Percentiles rank a stretch among this genome's conserved stretches.
phyloP scores from a whole-genome alignment of 2,797 vertebrate species.

The Urophycis tenuis region DNA sequence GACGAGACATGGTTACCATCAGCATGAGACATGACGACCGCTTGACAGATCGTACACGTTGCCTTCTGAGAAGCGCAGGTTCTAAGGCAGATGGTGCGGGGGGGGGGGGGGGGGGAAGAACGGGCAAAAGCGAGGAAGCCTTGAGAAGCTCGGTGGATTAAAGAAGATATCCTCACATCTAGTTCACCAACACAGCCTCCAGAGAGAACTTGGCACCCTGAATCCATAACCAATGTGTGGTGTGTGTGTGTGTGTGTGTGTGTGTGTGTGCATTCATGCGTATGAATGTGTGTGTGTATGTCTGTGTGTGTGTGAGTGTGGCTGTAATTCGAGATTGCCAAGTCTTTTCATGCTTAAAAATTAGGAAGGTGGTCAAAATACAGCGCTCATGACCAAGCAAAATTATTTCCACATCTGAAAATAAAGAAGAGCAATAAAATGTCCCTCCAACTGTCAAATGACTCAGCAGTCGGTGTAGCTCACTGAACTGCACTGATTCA shows the following conservation, averaged over 20 bases:
- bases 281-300: neutral
- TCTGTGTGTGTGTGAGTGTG: constrained; percentile 6
- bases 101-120: no score
- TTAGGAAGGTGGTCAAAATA: constrained; percentile 30
- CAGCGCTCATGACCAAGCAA: constrained; percentile 32
- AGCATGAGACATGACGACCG: neutral
- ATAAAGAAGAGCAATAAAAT: constrained; percentile 33
- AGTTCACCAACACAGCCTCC: constrained; percentile 14
- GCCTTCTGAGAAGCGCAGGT: neutral
- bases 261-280: constrained; percentile 11
- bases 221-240: neutral
- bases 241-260: constrained; percentile 5
- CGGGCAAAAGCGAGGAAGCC: neutral
- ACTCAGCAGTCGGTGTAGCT: constrained; percentile 29
- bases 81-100: neutral
- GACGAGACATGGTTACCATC: neutral
- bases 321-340: neutral
- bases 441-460: constrained; percentile 40
- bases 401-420: constrained; percentile 43
- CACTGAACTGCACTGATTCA: constrained; percentile 23
- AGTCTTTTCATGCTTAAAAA: constrained; percentile 14
- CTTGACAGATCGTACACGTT: neutral
- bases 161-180: constrained; percentile 1
- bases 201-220: constrained; percentile 6
- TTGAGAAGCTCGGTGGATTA: neutral